phyloP scores from a whole-genome alignment of 2,113 vertebrate genomes.

The Lipotes vexillifer region DNA sequence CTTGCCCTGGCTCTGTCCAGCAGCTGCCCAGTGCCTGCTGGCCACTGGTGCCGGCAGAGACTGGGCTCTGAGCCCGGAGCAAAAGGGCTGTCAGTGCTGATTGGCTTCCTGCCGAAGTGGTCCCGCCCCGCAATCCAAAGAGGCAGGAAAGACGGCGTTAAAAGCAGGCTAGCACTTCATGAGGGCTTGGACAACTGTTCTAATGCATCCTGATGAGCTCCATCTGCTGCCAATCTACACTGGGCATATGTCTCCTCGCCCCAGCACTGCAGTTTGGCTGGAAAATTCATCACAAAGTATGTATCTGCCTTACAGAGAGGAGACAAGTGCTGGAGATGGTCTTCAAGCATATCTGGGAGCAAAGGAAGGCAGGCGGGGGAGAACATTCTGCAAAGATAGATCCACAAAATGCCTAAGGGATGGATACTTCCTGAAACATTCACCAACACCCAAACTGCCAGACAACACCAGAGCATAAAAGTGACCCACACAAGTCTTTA shows the following conservation, averaged over 20 bases:
- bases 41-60: background rate
- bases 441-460: background rate
- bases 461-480: background rate
- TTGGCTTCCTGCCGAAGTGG: slow-evolving; percentile 15
- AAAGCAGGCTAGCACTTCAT: slow-evolving; percentile 49
- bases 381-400: background rate
- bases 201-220: slow-evolving; percentile 46
- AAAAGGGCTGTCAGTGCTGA: background rate
- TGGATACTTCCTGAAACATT: background rate
- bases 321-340: background rate
- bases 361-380: background rate
- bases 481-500: background rate
- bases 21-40: background rate
- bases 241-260: slow-evolving; percentile 37
- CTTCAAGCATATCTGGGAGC: background rate
- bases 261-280: background rate
- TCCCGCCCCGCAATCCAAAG: slow-evolving; percentile 27
- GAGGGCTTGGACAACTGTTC: slow-evolving; percentile 44
- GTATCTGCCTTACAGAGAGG: background rate
- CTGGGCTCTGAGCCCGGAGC: slow-evolving; percentile 38
- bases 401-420: background rate
- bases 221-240: slow-evolving; percentile 38
- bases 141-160: background rate
- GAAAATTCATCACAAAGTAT: slow-evolving; percentile 2
- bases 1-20: background rate